Conservation (phyloP, 1,140 invertebrate genomes). For the Bombus waltoni region DNA sequence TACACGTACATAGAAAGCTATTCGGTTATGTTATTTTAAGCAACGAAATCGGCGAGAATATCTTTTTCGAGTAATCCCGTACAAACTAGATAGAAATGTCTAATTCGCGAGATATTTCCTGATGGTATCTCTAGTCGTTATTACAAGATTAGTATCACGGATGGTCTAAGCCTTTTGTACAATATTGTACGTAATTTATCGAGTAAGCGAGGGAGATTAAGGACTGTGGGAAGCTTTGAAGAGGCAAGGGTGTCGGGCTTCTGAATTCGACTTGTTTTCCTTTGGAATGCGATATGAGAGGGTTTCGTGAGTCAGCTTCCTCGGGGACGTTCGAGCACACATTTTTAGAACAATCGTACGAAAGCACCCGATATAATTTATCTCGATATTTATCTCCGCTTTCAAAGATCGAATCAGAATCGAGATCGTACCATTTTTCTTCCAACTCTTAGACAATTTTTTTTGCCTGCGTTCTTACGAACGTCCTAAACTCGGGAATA, state of each 20-base stretch:
- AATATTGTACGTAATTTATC: background rate
- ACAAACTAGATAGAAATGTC: too few species aligned
- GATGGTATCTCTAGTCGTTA: background rate
- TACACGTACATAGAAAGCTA: too few species aligned
- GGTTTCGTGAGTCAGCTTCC: slow-evolving; percentile 1
- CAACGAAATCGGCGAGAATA: too few species aligned
- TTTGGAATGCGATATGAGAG: slow-evolving; percentile 11
- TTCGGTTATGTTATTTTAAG: too few species aligned
- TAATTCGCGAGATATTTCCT: background rate
- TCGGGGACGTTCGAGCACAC: background rate
- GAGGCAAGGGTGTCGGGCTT: too few species aligned
- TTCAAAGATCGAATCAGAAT: too few species aligned
- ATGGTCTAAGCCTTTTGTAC: background rate
- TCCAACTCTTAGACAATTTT: fast-evolving
- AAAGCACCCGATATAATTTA: background rate
- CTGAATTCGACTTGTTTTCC: slow-evolving; percentile 10
- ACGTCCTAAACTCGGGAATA: too few species aligned
- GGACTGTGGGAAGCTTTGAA: background rate
- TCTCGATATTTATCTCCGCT: background rate
- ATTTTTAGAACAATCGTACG: background rate
- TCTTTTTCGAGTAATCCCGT: too few species aligned
- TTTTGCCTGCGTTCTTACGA: too few species aligned
- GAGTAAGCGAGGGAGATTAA: background rate
- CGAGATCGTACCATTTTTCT: too few species aligned
- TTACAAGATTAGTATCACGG: background rate